Percentiles rank a stretch among this genome's conserved stretches.
Evolutionary conservation across 2,113 vertebrate genomes (phyloP).

Genomic region (Clarias macrocephalus): DNA sequence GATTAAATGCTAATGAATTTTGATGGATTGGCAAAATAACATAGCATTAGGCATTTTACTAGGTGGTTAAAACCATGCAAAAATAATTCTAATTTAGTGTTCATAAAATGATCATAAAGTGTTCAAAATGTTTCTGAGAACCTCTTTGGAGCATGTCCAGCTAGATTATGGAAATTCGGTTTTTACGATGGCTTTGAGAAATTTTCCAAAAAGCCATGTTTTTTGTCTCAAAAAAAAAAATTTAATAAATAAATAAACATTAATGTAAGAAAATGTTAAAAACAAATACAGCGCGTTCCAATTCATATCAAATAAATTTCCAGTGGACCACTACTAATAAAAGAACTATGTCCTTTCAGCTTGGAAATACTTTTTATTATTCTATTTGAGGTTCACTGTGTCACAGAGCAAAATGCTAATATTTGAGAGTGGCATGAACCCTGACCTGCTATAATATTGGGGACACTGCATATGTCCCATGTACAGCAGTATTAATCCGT

Average conservation of each 20-base stretch:
- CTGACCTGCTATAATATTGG: constrained; percentile 39
- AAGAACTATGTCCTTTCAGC: constrained; percentile 51
- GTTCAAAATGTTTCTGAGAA: neutral
- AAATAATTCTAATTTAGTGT: constrained; percentile 22
- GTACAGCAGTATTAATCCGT: constrained; percentile 59
- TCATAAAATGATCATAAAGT: constrained; percentile 1
- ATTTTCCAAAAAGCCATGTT: neutral
- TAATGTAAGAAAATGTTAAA: constrained; percentile 22
- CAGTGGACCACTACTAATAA: constrained; percentile 53
- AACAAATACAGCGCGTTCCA: constrained; percentile 32
- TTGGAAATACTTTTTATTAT: constrained; percentile 6
- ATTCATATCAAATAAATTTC: constrained; percentile 55
- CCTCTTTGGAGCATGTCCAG: neutral
- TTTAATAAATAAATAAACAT: too few species aligned
- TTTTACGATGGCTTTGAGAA: constrained; percentile 9
- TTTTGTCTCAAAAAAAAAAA: constrained; percentile 3
- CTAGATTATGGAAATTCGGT: neutral
- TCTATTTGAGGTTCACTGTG: constrained; percentile 33
- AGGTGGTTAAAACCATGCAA: constrained; percentile 28
- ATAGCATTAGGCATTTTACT: constrained; percentile 14
- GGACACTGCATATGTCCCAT: constrained; percentile 63
- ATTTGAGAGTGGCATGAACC: constrained; percentile 48
- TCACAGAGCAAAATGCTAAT: constrained; percentile 57
- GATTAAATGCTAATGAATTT: neutral
- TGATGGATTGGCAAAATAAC: neutral